Base-by-base conservation (phyloP, 2,797 vertebrate species). In the Liasis olivaceus region DNA sequence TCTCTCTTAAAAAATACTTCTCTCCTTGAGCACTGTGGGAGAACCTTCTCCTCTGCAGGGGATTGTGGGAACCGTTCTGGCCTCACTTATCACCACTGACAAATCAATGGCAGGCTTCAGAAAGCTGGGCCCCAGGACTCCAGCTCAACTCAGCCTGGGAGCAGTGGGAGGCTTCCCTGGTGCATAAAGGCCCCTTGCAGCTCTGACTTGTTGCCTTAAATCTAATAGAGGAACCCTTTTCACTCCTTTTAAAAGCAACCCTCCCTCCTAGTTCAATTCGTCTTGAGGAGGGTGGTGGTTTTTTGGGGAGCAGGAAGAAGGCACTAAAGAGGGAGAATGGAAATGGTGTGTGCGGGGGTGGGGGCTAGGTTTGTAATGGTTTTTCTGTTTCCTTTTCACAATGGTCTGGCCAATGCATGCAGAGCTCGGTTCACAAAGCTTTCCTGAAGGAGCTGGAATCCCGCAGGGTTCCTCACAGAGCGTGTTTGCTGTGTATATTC, bases 21-120 rank as follows among this genome's bases (percentile, higher is more conserved):
- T 97, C 95, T 97, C 98, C 66, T 97, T 62, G 94, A 95, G 98
- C 95, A 95, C 97, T 98, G 98, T 98, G 97, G 97, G 97, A 97
- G 98, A 98, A 97, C 96, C 97, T 59, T 97, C 95, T 95, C 96
- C 96, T 97, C 97, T 95, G 97, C 97, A 97, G 97, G 97, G 96
- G 96, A 97, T 98, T 98, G 98, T 98, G 98, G 98, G 98, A 98
- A 98, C 97, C 95, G 96, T 96, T 96, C 93, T 89, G 94, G 96
- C 96, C 97, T 97, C 96, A 97, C 97, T 98, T 97, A 97, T 97
- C 97, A 97, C 97, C 96, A 94, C 96, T 98, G 97, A 97, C 98
- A 97, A 98, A 98, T 98, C 97, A 98, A 98, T 98, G 96, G 96
- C 94, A 96, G 95, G 94, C 97, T 97, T 97, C 97, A 98, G 97